phyloP scores from a whole-genome alignment of 2,113 vertebrate genomes.

The Anhinga rufa region DNA sequence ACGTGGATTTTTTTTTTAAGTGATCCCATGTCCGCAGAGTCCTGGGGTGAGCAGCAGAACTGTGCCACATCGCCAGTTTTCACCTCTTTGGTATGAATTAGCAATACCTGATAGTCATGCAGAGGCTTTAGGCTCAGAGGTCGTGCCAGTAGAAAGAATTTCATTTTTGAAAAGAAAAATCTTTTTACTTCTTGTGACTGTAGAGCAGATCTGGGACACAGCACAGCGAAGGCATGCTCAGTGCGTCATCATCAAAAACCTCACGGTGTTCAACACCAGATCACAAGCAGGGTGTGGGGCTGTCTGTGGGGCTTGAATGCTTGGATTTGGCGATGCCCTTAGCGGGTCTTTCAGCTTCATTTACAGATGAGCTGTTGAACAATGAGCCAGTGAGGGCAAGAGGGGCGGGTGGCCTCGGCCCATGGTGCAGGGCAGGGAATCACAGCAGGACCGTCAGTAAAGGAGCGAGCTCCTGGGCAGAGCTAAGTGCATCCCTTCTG shows the following conservation, averaged over 20 bases:
- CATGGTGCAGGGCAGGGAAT: neutral
- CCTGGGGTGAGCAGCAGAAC: neutral
- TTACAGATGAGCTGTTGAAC: neutral
- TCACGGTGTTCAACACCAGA: accelerated
- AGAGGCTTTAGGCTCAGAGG: neutral
- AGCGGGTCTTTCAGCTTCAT: neutral
- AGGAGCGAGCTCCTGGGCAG: neutral
- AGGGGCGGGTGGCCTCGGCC: neutral
- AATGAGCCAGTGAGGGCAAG: neutral
- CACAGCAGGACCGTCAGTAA: neutral
- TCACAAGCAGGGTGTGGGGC: neutral
- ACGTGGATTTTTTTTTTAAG: neutral
- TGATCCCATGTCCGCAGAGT: neutral
- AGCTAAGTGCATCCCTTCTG: neutral
- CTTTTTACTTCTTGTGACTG: neutral
- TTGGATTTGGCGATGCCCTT: neutral
- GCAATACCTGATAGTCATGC: accelerated
- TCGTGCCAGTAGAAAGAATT: neutral
- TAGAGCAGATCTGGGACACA: neutral
- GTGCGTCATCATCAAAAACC: neutral
- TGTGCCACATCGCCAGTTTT: accelerated
- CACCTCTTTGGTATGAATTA: neutral
- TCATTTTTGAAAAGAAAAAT: neutral
- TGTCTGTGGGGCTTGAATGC: neutral
- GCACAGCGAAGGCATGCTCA: neutral